These are phyloP conservation scores for Drosophila falleni DNA, from an alignment of 2,888 invertebrate species.

Conservation along the genomic window DNA sequence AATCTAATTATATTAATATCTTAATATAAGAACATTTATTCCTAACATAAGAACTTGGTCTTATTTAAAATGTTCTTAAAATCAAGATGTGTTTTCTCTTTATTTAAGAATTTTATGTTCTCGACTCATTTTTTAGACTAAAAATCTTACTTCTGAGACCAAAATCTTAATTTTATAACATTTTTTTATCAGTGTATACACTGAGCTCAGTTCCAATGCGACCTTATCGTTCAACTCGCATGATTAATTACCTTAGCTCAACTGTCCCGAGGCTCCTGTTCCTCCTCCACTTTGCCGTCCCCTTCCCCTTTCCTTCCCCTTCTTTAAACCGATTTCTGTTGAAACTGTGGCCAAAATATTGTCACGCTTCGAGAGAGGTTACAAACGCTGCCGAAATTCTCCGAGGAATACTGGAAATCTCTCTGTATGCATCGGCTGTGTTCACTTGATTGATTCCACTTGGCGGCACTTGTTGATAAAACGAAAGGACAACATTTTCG, in stretches of 20 bases:
- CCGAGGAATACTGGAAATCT: conserved; percentile 52
- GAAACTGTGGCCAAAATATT: conserved; percentile 81
- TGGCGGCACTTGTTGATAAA: conserved; percentile 77
- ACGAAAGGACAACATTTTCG: conserved; percentile 57
- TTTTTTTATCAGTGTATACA: too few relatives aligned
- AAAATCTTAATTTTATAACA: too few relatives aligned
- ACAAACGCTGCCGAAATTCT: conserved; percentile 52
- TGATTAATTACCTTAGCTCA: conserved; percentile 70
- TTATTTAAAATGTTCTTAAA: too few relatives aligned
- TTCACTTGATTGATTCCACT: conserved; percentile 77
- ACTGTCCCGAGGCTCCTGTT: conserved; percentile 41
- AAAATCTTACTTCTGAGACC: too few relatives aligned
- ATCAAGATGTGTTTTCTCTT: too few relatives aligned
- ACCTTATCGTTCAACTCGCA: conserved; percentile 71
- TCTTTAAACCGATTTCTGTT: conserved; percentile 42
- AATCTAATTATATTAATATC: too few relatives aligned
- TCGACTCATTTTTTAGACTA: too few relatives aligned
- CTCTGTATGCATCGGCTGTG: conserved; percentile 15
- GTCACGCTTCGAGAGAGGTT: conserved; percentile 66
- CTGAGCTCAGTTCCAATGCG: conserved; percentile 42
- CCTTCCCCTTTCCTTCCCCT: not conserved
- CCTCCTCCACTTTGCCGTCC: conserved; percentile 21
- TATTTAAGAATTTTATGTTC: too few relatives aligned
- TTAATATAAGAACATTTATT: too few relatives aligned
- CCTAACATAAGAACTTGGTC: too few relatives aligned